phyloP scores from a whole-genome alignment of 2,113 vertebrate genomes.

The Caloenas nicobarica region DNA sequence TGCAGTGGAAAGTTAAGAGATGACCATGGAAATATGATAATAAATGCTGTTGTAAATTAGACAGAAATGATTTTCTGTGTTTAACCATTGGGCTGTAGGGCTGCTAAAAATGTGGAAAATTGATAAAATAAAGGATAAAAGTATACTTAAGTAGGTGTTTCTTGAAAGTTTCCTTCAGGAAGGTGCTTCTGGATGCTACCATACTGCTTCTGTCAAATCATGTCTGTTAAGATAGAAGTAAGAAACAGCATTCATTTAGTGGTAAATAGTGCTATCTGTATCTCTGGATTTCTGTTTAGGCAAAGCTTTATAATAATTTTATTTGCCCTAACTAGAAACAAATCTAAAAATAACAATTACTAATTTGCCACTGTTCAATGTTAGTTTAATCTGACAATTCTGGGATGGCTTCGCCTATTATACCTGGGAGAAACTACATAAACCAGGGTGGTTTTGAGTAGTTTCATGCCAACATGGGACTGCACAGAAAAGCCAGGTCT shows the following conservation, averaged over 20 bases:
- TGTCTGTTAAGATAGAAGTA: background rate
- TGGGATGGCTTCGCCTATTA: background rate
- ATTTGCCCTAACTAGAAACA: background rate
- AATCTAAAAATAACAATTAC: background rate
- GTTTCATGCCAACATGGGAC: background rate
- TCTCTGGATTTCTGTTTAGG: background rate
- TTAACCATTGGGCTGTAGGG: background rate
- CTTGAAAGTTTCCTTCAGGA: background rate
- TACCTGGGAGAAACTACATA: background rate
- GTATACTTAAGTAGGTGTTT: background rate
- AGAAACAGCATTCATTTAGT: background rate
- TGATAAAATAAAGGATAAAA: background rate
- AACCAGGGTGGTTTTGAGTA: background rate
- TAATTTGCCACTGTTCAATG: background rate
- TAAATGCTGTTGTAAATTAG: background rate
- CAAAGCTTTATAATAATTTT: background rate
- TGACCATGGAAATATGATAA: background rate
- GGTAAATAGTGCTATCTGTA: background rate
- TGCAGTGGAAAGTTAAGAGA: constrained; percentile 7
- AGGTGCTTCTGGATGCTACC: background rate
- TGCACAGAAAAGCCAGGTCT: background rate
- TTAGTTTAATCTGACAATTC: background rate
- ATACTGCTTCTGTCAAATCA: background rate
- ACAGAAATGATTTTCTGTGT: background rate
- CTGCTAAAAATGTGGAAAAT: background rate